Percentiles rank a stretch among this genome's conserved stretches.
phyloP scores from a whole-genome alignment of 2,888 invertebrate genomes.

The Lycophotia porphyrea region DNA sequence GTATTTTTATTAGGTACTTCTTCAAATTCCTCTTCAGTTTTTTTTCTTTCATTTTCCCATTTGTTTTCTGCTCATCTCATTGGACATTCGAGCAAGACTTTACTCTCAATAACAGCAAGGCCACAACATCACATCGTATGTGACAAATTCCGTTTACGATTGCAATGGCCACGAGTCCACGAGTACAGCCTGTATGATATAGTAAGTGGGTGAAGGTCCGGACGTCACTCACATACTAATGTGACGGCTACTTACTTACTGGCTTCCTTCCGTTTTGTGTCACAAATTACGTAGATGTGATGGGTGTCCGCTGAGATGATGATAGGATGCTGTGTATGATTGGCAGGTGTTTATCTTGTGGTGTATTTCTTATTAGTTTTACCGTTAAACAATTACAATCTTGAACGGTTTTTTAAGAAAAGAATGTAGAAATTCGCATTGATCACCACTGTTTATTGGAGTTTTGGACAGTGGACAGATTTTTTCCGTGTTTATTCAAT shows the following conservation, averaged over 20 bases:
- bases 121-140: constrained; percentile 50
- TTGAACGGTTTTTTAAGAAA: neutral
- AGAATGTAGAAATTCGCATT: neutral
- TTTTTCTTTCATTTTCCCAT: neutral
- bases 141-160: constrained; percentile 64
- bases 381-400: too few species aligned
- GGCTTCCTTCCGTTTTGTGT: constrained; percentile 69
- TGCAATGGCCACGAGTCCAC: constrained; percentile 57
- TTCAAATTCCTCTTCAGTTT: neutral
- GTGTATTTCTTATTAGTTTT: neutral
- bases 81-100: neutral
- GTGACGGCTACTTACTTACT: constrained; percentile 56
- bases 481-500: neutral
- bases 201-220: constrained; percentile 79
- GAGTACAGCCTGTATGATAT: constrained; percentile 47
- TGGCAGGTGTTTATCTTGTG: neutral
- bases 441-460: neutral
- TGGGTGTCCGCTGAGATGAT: constrained; percentile 30
- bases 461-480: neutral
- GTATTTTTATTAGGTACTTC: too few species aligned
- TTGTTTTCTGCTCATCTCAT: neutral
- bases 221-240: constrained; percentile 76
- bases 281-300: constrained; percentile 58
- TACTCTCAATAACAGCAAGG: constrained; percentile 52
- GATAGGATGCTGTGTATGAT: constrained; percentile 17